Evolutionary conservation across 2,888 invertebrate species (phyloP).

Genomic region (Nemotelus nigrinus): DNA sequence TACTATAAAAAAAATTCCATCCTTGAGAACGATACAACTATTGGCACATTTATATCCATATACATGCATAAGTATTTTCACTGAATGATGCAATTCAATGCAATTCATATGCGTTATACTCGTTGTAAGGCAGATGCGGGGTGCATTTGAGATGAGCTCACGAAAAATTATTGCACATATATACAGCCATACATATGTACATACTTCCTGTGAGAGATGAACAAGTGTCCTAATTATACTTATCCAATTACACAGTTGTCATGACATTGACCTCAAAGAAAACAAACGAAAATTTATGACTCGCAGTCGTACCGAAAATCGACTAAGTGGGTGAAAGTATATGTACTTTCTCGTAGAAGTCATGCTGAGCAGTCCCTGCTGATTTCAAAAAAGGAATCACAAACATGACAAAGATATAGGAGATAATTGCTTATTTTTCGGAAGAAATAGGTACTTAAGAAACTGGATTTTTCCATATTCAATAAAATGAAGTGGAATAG

Average conservation of each 20-base stretch:
- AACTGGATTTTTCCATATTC: too few species aligned
- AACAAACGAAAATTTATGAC: slow-evolving; percentile 42
- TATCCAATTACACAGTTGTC: slow-evolving; percentile 19
- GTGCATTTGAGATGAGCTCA: slow-evolving; percentile 7
- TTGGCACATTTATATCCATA: neutral
- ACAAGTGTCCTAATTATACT: slow-evolving; percentile 33
- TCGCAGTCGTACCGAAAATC: too few species aligned
- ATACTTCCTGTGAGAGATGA: slow-evolving; percentile 27
- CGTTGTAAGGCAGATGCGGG: slow-evolving; percentile 29
- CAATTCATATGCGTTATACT: slow-evolving; percentile 24
- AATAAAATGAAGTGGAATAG: too few species aligned
- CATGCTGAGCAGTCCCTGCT: too few species aligned
- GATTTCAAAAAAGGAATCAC: too few species aligned
- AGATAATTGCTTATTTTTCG: too few species aligned
- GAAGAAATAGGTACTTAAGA: too few species aligned
- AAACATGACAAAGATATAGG: too few species aligned
- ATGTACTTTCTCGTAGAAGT: too few species aligned
- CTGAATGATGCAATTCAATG: slow-evolving; percentile 12
- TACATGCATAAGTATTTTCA: neutral
- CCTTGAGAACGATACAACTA: too few species aligned
- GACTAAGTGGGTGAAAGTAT: too few species aligned
- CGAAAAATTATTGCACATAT: neutral
- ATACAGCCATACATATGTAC: neutral
- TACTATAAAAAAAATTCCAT: neutral
- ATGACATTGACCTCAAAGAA: slow-evolving; percentile 49